Percentiles rank a stretch among this genome's conserved stretches.
Conservation (phyloP, 2,113 vertebrate species). For the Gnathonemus longibarbis region DNA sequence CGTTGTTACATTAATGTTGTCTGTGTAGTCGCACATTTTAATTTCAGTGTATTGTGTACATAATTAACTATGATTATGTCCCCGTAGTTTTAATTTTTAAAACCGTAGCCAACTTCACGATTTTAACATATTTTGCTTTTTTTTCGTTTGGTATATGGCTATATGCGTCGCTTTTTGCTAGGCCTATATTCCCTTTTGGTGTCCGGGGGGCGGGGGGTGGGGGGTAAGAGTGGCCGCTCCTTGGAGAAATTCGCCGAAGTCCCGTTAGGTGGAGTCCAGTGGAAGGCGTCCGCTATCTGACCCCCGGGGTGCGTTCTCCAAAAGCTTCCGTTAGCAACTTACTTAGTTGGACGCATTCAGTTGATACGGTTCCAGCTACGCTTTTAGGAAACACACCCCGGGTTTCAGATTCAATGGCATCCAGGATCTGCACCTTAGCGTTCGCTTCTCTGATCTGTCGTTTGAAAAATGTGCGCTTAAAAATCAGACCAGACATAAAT, state of each 20-base stretch:
- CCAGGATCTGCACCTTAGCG: background rate
- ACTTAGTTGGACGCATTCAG: background rate
- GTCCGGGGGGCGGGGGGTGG: background rate
- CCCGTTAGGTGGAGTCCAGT: background rate
- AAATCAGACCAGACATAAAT: background rate
- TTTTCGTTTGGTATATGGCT: background rate
- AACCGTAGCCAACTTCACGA: background rate
- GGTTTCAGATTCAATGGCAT: background rate
- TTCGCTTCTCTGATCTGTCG: background rate
- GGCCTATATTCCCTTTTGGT: background rate
- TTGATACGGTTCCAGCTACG: background rate
- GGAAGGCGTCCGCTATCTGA: background rate
- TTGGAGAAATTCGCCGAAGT: background rate
- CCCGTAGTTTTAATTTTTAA: background rate
- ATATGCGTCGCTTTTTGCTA: background rate
- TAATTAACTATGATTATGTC: background rate
- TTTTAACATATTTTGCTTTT: background rate
- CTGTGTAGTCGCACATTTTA: background rate
- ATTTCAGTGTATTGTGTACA: background rate
- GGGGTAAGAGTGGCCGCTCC: background rate
- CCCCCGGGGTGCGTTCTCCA: background rate
- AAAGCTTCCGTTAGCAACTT: background rate
- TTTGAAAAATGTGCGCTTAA: background rate
- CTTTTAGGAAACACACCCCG: background rate
- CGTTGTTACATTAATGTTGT: background rate